A percentile compares a stretch with the other conserved stretches of the same genome.
Evolutionary conservation across 2,797 vertebrate species (phyloP).

Genomic region (Danio albolineatus): DNA sequence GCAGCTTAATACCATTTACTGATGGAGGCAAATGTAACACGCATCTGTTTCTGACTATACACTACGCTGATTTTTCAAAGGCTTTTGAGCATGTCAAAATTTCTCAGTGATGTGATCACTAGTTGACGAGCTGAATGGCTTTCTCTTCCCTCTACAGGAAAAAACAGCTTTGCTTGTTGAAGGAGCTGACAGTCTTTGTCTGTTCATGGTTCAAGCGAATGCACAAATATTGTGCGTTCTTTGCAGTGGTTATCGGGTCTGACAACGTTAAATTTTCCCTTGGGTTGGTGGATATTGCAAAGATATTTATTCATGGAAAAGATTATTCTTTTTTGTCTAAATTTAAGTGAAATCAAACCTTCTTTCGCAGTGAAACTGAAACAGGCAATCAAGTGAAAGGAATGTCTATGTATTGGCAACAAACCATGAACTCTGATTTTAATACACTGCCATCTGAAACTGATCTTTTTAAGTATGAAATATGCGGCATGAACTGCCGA

Average conservation of each 20-base stretch:
- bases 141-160: slow-evolving; percentile 24
- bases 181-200: slow-evolving; percentile 20
- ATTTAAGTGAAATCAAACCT: slow-evolving; percentile 3
- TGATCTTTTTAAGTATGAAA: slow-evolving; percentile 44
- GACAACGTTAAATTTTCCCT: slow-evolving; percentile 17
- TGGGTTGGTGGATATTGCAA: not conserved
- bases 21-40: slow-evolving; percentile 24
- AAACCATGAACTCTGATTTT: slow-evolving; percentile 18
- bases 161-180: slow-evolving; percentile 24
- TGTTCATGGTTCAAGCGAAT: slow-evolving; percentile 10
- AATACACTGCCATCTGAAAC: slow-evolving; percentile 19
- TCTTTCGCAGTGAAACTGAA: slow-evolving; percentile 1
- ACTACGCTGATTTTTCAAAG: slow-evolving; percentile 46
- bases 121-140: slow-evolving; percentile 25
- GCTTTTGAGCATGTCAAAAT: slow-evolving; percentile 41
- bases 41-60: slow-evolving; percentile 42
- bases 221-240: not conserved
- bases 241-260: slow-evolving; percentile 30
- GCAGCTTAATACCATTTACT: slow-evolving; percentile 28
- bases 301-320: slow-evolving; percentile 37
- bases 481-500: not conserved
- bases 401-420: slow-evolving; percentile 3
- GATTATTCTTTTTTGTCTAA: slow-evolving; percentile 2
- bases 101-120: slow-evolving; percentile 28
- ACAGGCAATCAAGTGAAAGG: slow-evolving; percentile 27